Percentiles rank a stretch among this genome's conserved stretches.
Evolutionary conservation across 2,113 vertebrate species (phyloP).

Genomic region (Coptodon bakossiorum): DNA sequence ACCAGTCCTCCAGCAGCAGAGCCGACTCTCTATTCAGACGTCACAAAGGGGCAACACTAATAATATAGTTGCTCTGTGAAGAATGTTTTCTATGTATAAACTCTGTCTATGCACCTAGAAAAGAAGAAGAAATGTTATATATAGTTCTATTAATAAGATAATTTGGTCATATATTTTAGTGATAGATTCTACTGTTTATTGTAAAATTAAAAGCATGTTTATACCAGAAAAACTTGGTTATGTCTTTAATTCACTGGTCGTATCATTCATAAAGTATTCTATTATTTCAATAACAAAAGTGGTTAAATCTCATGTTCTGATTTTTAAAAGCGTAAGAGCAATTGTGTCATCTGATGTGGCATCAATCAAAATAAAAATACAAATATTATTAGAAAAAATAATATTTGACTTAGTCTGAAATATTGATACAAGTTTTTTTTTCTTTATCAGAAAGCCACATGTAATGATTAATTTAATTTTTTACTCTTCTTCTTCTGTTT

Average conservation of each 20-base stretch:
- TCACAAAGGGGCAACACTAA: background rate
- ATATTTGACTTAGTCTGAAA: background rate
- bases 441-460: background rate
- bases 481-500: background rate
- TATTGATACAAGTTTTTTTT: rapidly evolving
- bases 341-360: background rate
- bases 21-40: background rate
- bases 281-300: background rate
- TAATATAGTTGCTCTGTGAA: background rate
- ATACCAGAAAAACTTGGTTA: background rate
- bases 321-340: background rate
- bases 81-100: background rate
- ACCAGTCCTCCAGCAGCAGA: background rate
- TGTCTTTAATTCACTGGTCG: background rate
- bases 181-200: background rate
- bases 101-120: background rate
- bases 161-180: background rate
- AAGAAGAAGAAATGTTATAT: background rate
- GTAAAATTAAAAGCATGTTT: background rate
- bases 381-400: background rate
- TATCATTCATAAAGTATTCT: background rate
- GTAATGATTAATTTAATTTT: rapidly evolving
- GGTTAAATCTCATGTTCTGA: background rate
- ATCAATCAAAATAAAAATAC: background rate
- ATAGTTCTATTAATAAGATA: background rate